Percentiles rank a stretch among this genome's conserved stretches.
phyloP scores from a whole-genome alignment of 2,888 invertebrate species.

The Asteroscopus sphinx region DNA sequence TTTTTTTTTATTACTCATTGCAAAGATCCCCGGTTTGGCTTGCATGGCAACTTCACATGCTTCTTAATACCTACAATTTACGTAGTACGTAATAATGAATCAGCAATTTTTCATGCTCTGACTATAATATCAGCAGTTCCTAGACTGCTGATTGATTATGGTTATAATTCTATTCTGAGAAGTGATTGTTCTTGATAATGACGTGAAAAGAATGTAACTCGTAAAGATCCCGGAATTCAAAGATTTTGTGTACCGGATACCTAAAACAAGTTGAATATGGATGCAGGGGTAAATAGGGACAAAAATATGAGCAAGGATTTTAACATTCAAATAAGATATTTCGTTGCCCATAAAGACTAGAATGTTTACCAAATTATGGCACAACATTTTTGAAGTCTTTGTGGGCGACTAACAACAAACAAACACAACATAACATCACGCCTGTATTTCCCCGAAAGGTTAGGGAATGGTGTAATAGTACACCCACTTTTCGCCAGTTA shows the following conservation, averaged over 20 bases:
- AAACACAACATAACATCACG: too few relatives aligned
- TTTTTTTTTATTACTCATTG: slow-evolving; percentile 23
- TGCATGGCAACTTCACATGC: background rate
- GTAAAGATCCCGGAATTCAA: background rate
- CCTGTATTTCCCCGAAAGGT: too few relatives aligned
- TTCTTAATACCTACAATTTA: slow-evolving; percentile 9
- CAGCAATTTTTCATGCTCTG: slow-evolving; percentile 12
- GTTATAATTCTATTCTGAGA: slow-evolving; percentile 9
- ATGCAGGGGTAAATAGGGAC: too few relatives aligned
- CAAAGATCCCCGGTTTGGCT: background rate
- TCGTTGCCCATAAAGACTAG: too few relatives aligned
- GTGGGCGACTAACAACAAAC: too few relatives aligned
- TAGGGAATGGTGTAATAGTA: too few relatives aligned
- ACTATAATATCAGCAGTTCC: background rate
- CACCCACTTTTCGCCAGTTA: too few relatives aligned
- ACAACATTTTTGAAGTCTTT: too few relatives aligned
- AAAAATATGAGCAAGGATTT: too few relatives aligned
- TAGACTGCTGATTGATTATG: slow-evolving; percentile 12
- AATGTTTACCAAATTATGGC: too few relatives aligned
- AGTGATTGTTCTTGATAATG: slow-evolving; percentile 11
- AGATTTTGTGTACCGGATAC: background rate
- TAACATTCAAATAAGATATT: too few relatives aligned
- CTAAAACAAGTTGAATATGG: background rate
- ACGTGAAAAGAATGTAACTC: background rate
- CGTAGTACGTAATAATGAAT: slow-evolving; percentile 17